Conservation (phyloP, 2,888 invertebrate species). For the Clunio marinus region DNA sequence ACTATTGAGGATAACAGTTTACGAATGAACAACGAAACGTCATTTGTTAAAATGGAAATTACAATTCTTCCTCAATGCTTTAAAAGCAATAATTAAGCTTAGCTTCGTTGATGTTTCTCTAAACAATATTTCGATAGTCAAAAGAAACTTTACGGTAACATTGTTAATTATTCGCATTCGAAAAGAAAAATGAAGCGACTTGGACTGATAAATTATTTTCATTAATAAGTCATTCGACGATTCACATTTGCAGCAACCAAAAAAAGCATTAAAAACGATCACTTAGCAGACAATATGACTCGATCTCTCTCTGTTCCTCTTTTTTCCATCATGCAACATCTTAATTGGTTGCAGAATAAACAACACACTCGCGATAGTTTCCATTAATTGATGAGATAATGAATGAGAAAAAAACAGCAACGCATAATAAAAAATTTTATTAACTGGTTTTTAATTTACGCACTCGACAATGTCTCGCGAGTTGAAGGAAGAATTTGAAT, state of each 20-base stretch:
- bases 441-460: slow-evolving; percentile 16
- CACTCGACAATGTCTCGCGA: too few relatives aligned
- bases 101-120: background rate
- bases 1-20: background rate
- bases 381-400: slow-evolving; percentile 17
- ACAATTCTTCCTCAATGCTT: slow-evolving; percentile 3
- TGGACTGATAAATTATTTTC: background rate
- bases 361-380: background rate
- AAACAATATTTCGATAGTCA: background rate
- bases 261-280: background rate
- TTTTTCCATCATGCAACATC: background rate
- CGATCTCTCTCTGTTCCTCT: background rate
- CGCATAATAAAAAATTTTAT: background rate
- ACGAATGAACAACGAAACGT: background rate
- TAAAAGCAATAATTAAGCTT: background rate
- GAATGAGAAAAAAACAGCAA: background rate
- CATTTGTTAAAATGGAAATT: background rate
- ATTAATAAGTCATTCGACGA: slow-evolving; percentile 5
- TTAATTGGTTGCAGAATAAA: slow-evolving; percentile 14
- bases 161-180: background rate
- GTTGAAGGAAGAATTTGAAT: background rate
- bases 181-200: background rate
- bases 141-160: too few relatives aligned
- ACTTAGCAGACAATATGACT: slow-evolving; percentile 1
- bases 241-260: too few relatives aligned